A percentile compares a stretch with the other conserved stretches of the same genome.
Evolutionary conservation across 2,113 vertebrate genomes (phyloP).

Genomic region (Etia nguti): DNA sequence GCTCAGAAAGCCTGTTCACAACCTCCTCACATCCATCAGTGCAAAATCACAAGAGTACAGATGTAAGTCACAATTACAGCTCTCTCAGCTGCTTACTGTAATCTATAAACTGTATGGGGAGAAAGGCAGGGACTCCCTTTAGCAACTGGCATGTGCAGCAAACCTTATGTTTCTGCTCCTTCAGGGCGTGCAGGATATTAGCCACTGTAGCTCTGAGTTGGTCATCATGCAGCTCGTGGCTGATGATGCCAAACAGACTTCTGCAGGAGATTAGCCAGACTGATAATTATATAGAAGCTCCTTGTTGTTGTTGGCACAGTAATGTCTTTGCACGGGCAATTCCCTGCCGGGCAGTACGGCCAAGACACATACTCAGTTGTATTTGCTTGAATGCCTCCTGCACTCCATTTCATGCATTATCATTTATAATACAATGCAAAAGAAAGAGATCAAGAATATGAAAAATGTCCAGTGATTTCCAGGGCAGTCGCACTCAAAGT

Average conservation of each 20-base stretch:
- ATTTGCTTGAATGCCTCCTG: background rate
- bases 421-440: background rate
- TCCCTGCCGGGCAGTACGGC: background rate
- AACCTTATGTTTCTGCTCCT: conserved; percentile 27
- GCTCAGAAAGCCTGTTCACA: conserved; percentile 34
- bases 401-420: background rate
- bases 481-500: background rate
- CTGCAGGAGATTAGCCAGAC: conserved; percentile 29
- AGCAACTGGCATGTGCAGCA: conserved; percentile 30
- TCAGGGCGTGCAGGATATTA: conserved; percentile 9
- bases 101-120: conserved; percentile 23
- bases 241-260: conserved; percentile 22
- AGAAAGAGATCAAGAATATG: background rate
- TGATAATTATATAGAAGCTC: conserved; percentile 10
- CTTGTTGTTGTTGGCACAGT: conserved; percentile 10
- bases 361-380: background rate
- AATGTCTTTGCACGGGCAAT: background rate
- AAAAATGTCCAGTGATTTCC: background rate
- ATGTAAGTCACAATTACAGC: conserved; percentile 17
- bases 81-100: background rate
- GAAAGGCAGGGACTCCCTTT: background rate
- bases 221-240: conserved; percentile 5
- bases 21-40: background rate
- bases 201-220: background rate
- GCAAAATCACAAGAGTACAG: conserved; percentile 11